Conservation (phyloP, 2,113 vertebrate species). For the Sinocyclocheilus anshuiensis region DNA sequence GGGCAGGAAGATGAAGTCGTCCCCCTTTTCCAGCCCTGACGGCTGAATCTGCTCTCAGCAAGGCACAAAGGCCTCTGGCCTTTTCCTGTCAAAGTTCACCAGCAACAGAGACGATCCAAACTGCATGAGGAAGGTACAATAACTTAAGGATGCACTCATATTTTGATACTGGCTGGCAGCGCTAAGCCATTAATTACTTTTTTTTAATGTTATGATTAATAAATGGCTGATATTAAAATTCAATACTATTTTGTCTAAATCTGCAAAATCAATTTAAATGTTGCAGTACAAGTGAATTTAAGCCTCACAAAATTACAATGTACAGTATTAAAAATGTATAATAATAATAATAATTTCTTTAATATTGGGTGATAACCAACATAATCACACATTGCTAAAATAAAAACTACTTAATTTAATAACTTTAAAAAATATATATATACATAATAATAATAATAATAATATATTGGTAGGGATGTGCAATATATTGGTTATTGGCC, state of each 20-base stretch:
- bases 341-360: not conserved
- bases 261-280: not conserved
- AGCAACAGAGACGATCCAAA: not conserved
- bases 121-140: not conserved
- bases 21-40: constrained; percentile 62
- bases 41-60: constrained; percentile 66
- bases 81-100: constrained; percentile 44
- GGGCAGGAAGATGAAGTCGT: constrained; percentile 67
- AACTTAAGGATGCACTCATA: not conserved
- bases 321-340: not conserved
- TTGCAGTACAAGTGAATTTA: not conserved
- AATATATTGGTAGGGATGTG: too few species aligned
- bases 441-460: not conserved
- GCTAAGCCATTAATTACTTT: not conserved
- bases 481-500: too few species aligned
- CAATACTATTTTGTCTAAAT: not conserved
- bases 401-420: too few species aligned
- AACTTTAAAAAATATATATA: not conserved
- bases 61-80: constrained; percentile 53
- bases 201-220: not conserved
- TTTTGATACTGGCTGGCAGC: not conserved
- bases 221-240: not conserved
- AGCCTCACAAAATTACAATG: not conserved
- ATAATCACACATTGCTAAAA: too few species aligned
- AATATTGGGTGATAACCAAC: too few species aligned